These are phyloP conservation scores for Pachycephus smyrnensis DNA, from an alignment of 2,888 invertebrate species.

Conservation along the genomic window DNA sequence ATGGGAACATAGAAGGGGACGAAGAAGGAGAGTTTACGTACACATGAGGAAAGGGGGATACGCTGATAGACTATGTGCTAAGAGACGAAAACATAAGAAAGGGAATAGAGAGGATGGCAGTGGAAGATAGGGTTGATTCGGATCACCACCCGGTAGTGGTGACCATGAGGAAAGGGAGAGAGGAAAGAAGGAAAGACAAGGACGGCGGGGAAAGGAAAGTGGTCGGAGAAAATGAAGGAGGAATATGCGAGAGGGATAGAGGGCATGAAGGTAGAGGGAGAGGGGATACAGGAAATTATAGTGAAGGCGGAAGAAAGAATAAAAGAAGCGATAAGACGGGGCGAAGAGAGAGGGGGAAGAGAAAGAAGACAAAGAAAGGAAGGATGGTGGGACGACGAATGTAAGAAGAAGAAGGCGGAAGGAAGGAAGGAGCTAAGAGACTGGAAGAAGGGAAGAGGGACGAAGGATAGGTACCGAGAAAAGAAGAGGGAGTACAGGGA, in stretches of 20 bases:
- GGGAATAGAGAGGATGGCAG: constrained; percentile 10
- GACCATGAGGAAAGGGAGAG: neutral
- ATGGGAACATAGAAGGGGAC: constrained; percentile 12
- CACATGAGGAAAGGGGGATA: neutral
- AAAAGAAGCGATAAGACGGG: constrained; percentile 2
- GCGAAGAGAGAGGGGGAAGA: constrained; percentile 5
- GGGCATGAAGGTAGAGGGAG: constrained; percentile 2
- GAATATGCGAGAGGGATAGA: neutral
- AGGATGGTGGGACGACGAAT: constrained; percentile 10
- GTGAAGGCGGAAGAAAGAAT: neutral
- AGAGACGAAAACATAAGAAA: constrained; percentile 8
- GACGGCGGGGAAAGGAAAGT: constrained; percentile 2
- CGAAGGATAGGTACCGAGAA: neutral
- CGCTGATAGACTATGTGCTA: constrained; percentile 26
- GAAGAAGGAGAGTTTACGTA: neutral
- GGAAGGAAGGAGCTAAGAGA: constrained; percentile 3
- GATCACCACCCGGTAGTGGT: constrained; percentile 4
- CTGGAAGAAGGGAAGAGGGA: constrained; percentile 11
- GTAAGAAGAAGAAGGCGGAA: constrained; percentile 11
- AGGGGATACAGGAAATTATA: constrained; percentile 3
- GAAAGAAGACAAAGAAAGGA: constrained; percentile 14
- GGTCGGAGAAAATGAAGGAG: constrained; percentile 14
- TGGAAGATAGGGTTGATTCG: constrained; percentile 12
- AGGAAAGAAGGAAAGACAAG: neutral
- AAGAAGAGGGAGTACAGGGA: constrained; percentile 1